Conservation (phyloP, 2,888 invertebrate genomes). For the Candidula unifasciata region DNA sequence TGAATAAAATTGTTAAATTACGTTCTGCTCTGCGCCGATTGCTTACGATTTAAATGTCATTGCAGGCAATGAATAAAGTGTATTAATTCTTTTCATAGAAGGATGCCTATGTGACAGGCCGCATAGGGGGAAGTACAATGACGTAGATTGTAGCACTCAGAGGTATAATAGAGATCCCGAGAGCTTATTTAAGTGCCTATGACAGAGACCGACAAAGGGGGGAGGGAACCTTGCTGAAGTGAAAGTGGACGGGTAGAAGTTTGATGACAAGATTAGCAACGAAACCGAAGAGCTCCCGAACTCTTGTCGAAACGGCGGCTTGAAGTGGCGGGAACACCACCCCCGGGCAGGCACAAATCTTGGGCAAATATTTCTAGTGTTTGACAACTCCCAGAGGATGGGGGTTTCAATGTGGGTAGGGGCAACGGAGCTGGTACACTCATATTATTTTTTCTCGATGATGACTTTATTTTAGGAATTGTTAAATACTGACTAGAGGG, state of each 20-base stretch:
- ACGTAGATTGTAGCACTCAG: slow-evolving; percentile 32
- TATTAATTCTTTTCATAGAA: slow-evolving; percentile 28
- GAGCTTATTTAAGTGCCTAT: slow-evolving; percentile 35
- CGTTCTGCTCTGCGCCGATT: slow-evolving; percentile 20
- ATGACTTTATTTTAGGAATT: slow-evolving; percentile 22
- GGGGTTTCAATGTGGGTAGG: not conserved
- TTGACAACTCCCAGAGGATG: slow-evolving; percentile 10
- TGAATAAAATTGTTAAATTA: slow-evolving; percentile 37
- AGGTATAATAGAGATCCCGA: slow-evolving; percentile 13
- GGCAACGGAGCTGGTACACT: not conserved
- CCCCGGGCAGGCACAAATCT: slow-evolving; percentile 31
- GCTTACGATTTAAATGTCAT: slow-evolving; percentile 35
- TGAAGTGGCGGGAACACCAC: slow-evolving; percentile 37
- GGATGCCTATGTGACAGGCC: slow-evolving; percentile 19
- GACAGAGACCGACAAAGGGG: slow-evolving; percentile 35
- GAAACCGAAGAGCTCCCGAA: not conserved
- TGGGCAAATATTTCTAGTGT: slow-evolving; percentile 39
- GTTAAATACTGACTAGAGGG: no score
- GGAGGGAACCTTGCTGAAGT: slow-evolving; percentile 6
- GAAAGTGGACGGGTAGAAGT: not conserved
- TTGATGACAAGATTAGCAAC: slow-evolving; percentile 42
- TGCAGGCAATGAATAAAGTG: slow-evolving; percentile 5
- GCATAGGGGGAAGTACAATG: not conserved
- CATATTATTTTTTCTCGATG: slow-evolving; percentile 12
- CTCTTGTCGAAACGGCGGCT: slow-evolving; percentile 15